phyloP scores from a whole-genome alignment of 2,113 vertebrate genomes.

The Alligator sinensis region DNA sequence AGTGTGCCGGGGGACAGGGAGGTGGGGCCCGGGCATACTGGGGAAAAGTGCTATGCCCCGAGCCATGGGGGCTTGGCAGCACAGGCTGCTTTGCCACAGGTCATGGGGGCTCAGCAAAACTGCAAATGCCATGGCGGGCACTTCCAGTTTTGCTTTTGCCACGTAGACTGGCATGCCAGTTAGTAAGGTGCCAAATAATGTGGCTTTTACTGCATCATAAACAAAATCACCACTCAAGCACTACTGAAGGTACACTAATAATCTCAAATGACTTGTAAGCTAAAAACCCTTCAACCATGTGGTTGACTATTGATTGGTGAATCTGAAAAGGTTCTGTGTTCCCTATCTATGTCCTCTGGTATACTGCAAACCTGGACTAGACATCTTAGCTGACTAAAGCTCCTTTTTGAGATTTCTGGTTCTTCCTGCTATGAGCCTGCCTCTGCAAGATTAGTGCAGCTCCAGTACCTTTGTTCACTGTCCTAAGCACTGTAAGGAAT shows the following conservation, averaged over 20 bases:
- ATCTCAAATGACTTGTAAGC: neutral
- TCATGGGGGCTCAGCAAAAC: too few species aligned
- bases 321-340: neutral
- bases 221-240: neutral
- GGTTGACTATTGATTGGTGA: neutral
- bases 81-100: too few species aligned
- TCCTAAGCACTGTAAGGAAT: neutral
- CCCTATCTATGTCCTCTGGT: neutral
- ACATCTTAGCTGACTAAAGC: neutral
- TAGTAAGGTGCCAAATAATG: too few species aligned
- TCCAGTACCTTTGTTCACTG: neutral
- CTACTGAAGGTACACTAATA: neutral
- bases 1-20: too few species aligned
- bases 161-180: too few species aligned
- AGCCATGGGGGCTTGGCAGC: too few species aligned
- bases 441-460: neutral
- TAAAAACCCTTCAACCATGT: neutral
- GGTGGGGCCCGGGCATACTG: too few species aligned
- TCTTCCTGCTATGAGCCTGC: neutral
- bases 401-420: neutral
- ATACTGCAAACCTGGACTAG: neutral
- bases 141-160: too few species aligned
- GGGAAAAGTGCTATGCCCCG: too few species aligned
- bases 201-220: neutral
- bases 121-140: too few species aligned